phyloP scores from a whole-genome alignment of 2,888 invertebrate species.

The Eupithecia subfuscata region DNA sequence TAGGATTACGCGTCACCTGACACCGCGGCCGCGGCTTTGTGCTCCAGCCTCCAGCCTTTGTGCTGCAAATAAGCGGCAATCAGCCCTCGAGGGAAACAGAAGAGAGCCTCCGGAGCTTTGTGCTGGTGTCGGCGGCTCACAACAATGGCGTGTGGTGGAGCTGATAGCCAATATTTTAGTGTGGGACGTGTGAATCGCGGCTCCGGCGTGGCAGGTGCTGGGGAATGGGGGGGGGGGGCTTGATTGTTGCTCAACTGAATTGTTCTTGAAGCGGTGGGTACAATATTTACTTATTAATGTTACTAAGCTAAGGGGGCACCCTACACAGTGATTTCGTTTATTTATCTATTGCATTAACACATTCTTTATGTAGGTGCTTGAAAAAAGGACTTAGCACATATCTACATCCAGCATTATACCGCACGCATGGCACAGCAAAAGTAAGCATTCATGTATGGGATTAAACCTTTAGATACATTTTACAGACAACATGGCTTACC shows the following conservation, averaged over 20 bases:
- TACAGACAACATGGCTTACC: too few relatives aligned
- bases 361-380: not conserved
- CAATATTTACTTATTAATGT: not conserved
- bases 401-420: not conserved
- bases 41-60: constrained; percentile 38
- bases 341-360: not conserved
- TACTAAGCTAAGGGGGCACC: not conserved
- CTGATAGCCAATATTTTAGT: constrained; percentile 34
- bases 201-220: not conserved
- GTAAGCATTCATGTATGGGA: not conserved
- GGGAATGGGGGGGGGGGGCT: not conserved
- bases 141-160: constrained; percentile 32
- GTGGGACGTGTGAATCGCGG: constrained; percentile 31
- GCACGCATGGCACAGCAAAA: not conserved
- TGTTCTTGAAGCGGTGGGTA: not conserved
- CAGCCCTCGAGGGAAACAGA: constrained; percentile 41
- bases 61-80: constrained; percentile 45
- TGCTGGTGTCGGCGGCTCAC: constrained; percentile 43
- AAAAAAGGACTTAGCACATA: too few relatives aligned
- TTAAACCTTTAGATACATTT: too few relatives aligned
- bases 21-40: constrained; percentile 40
- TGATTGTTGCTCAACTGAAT: not conserved
- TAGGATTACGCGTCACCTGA: constrained; percentile 45
- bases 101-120: constrained; percentile 37
- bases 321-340: not conserved